A percentile compares a stretch with the other conserved stretches of the same genome.
phyloP scores from a whole-genome alignment of 2,113 vertebrate species.

The Leiothrix lutea region DNA sequence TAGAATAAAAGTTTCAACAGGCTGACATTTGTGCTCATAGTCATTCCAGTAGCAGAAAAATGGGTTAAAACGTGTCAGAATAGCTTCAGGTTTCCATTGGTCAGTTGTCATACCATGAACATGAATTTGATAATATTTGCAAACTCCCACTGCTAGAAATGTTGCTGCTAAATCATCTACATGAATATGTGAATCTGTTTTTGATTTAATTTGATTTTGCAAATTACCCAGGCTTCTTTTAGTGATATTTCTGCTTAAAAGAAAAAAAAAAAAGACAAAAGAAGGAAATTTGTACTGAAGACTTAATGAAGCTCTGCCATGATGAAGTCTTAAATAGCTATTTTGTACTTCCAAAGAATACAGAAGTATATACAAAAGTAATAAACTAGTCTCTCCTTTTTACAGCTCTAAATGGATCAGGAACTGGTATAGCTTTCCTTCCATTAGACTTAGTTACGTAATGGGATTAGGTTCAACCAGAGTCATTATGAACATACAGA shows the following conservation, averaged over 20 bases:
- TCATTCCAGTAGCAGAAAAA: constrained; percentile 8
- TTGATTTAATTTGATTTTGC: constrained; percentile 26
- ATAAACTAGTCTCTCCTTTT: background rate
- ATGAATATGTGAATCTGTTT: background rate
- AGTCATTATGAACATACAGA: background rate
- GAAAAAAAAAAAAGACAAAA: background rate
- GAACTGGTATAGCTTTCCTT: background rate
- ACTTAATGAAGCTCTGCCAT: background rate
- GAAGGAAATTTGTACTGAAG: background rate
- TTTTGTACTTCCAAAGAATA: background rate
- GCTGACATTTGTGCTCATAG: background rate
- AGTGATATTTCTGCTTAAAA: background rate
- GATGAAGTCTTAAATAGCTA: background rate
- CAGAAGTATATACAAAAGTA: background rate
- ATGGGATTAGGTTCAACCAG: background rate
- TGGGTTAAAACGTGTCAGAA: background rate
- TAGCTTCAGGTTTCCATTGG: background rate
- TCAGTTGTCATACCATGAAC: constrained; percentile 6
- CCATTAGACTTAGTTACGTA: background rate
- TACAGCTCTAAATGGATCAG: background rate
- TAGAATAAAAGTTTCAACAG: background rate
- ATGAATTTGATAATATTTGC: constrained; percentile 43
- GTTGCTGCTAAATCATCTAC: background rate
- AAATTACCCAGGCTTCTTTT: background rate
- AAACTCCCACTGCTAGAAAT: constrained; percentile 1